Base-by-base conservation (phyloP, 2,113 vertebrate genomes). In the Vireo altiloquus region DNA sequence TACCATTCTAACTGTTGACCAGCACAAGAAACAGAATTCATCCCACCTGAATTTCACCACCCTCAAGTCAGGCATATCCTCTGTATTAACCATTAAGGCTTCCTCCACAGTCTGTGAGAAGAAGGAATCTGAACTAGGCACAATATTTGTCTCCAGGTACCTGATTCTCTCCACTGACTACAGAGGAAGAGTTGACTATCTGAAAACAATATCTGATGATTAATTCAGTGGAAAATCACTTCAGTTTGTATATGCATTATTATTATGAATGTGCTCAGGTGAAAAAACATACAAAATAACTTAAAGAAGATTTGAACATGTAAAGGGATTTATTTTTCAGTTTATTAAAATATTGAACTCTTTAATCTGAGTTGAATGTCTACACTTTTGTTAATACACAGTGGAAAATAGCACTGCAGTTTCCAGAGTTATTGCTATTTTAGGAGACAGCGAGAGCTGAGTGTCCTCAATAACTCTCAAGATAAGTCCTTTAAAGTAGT, bases 351-450 rank as follows among this genome's bases (percentile, higher is more conserved):
- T 76, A 84, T 9, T 70, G 37, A 82, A 84, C 22, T 35, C 47
- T 85, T 82, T 84, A 92, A 82, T 76, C 86, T 82, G 56, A 64
- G 54, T 52, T 76, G 54, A 70, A 82, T 70, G 35, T 37, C 12
- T 70, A 22, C 74, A 31, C 2, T 72, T 91, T 57, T 64, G 17
- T 76, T 77, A 95, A 90, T 61, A 82, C 33, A 18, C 24, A 61
- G 70, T 86, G 56, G 82, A 88, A 96, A 93, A 83, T 9, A 86
- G n/a, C 31, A 68, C 14, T 60, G 37, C 47, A 64, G 14, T 95
- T 97, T 94, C 66, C 63, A 74, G 78, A 90, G 57, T 95, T 91
- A 90, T 37, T 93, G 68, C 60, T 97, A 95, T 95, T 96, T 95
- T 84, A 92, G 37, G 72, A 93, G 60, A 40, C 25, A 80, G 44